Conservation (phyloP, 2,888 invertebrate genomes). For the Tenthredo scrophulariae region DNA sequence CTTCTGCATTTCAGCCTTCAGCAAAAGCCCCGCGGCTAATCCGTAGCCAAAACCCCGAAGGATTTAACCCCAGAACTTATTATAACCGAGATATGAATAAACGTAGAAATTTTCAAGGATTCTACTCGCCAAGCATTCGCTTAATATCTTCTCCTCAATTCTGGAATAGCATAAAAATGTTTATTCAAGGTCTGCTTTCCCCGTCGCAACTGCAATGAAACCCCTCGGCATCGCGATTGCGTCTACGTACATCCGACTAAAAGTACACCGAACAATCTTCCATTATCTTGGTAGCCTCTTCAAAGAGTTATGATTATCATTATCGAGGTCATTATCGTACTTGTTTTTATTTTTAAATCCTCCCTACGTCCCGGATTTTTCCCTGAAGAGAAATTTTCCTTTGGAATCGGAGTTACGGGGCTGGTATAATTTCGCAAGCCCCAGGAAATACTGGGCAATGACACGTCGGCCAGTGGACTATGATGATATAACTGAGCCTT, state of each 20-base stretch:
- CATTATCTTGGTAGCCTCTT: slow-evolving; percentile 7
- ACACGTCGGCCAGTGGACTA: neutral
- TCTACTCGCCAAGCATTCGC: slow-evolving; percentile 64
- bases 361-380: neutral
- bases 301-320: slow-evolving; percentile 47
- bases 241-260: neutral
- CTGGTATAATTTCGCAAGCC: neutral
- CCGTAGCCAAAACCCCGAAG: neutral
- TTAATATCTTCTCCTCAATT: slow-evolving; percentile 73
- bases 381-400: neutral
- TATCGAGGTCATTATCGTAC: slow-evolving; percentile 42
- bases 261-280: slow-evolving; percentile 30
- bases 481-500: slow-evolving; percentile 22
- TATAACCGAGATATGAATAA: neutral
- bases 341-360: slow-evolving; percentile 42
- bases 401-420: neutral
- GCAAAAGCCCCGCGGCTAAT: neutral
- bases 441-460: neutral
- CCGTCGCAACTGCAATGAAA: neutral
- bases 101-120: slow-evolving; percentile 6
- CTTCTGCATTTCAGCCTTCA: neutral
- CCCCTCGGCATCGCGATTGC: neutral
- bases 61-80: slow-evolving; percentile 1
- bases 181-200: slow-evolving; percentile 67
- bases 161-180: slow-evolving; percentile 75